Evolutionary conservation across 2,888 invertebrate species (phyloP).

Genomic region (Andrena hattorfiana): DNA sequence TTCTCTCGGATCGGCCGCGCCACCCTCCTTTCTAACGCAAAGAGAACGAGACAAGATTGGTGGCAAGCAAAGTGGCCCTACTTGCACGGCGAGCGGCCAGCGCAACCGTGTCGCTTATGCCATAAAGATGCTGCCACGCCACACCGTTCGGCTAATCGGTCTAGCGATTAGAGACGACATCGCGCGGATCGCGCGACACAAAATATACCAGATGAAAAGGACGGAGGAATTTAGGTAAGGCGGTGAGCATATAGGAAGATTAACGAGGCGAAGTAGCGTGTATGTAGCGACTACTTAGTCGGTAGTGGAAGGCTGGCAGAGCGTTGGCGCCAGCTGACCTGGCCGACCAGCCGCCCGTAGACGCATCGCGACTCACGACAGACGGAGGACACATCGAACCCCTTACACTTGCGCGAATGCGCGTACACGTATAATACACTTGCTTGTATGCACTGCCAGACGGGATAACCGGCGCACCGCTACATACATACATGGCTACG

Average conservation of each 20-base stretch:
- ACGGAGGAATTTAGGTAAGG: conserved; percentile 72
- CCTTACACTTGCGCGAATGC: conserved; percentile 32
- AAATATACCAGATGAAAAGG: conserved; percentile 52
- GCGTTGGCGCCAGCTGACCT: conserved; percentile 80
- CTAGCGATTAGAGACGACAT: neutral
- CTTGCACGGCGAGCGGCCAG: no score
- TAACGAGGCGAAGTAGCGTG: conserved; percentile 79
- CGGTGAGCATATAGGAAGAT: conserved; percentile 77
- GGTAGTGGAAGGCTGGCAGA: conserved; percentile 69
- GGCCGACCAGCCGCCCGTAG: conserved; percentile 52
- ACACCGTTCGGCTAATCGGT: neutral
- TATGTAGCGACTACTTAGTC: conserved; percentile 12
- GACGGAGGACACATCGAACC: conserved; percentile 46
- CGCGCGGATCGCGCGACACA: neutral
- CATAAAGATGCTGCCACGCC: neutral
- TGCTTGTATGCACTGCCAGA: neutral
- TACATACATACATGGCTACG: neutral
- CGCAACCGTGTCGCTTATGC: no score
- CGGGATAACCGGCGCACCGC: no score
- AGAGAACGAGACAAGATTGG: neutral
- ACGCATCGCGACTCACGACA: conserved; percentile 34
- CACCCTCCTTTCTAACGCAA: neutral
- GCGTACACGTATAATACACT: neutral
- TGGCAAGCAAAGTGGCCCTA: no score
- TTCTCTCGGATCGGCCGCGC: conserved; percentile 14